Base-by-base conservation (phyloP, 1,140 invertebrate genomes). In the Chironomus striatipennis region DNA sequence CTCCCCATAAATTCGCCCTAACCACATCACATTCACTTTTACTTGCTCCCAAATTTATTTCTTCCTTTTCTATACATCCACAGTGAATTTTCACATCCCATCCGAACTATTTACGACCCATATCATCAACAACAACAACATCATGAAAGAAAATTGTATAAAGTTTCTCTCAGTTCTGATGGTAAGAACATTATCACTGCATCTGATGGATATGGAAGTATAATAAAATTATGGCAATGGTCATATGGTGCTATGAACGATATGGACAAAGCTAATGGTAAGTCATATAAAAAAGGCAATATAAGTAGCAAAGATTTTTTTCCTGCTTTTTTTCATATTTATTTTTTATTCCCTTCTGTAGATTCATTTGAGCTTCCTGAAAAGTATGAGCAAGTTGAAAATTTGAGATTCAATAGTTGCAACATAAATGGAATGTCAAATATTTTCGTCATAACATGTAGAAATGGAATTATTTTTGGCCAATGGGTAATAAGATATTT, bases 131-230 rank as follows among this genome's bases (percentile, higher is more conserved):
- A 57, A n/a, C n/a, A 57, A n/a, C 47, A 57, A n/a, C 47, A 57
- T 57, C 47, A n/a, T 57, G 47, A 57, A 15, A 57, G n/a, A 18
- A 20, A 18, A 21, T 21, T 70, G 17, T 9, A 5, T 5, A 70
- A 70, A 21, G 9, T 70, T 20, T 15, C 65, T 20, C 9, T 70
- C 17, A 70, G 65, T 18, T 4, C 4, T 20, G 65, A 70, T 70
- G 65, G 17, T 17, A 70, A 70, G 20, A 20, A 70, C 18, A 70
- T 70, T 70, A 20, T 70, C 17, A 70, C 65, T 18, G 20, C 65
- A 70, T 70, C 65, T 9, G 65, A 70, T 70, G 65, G 65, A 70
- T 20, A 70, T 70, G 65, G 18, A 70, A 70, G 65, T 17, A 18
- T 70, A 3, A 20, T 70, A 20, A 70, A 70, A 21, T 70, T 70